Conservation (phyloP, 1,140 invertebrate genomes). For the Argopecten irradians region DNA sequence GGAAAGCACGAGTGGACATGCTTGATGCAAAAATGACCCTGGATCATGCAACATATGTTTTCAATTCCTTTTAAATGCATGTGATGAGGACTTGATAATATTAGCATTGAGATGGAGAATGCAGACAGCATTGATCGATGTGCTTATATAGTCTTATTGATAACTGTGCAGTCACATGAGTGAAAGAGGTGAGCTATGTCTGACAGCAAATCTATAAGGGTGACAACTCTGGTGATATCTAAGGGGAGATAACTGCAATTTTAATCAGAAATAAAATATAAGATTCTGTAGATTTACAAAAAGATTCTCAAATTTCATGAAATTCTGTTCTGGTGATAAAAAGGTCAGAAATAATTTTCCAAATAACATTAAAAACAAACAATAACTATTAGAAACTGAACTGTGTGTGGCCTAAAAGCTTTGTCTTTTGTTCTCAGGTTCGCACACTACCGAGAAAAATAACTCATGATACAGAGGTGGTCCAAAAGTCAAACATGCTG, state of each 20-base stretch:
- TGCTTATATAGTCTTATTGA: not conserved
- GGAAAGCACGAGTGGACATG: not conserved
- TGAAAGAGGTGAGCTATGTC: not conserved
- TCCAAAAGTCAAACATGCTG: not conserved
- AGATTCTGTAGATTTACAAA: not conserved
- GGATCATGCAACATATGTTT: not conserved
- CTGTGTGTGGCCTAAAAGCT: not conserved
- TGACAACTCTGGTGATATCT: not conserved
- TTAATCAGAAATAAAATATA: not conserved
- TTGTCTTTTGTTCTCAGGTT: constrained; percentile 16
- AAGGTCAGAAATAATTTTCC: not conserved
- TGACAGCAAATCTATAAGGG: not conserved
- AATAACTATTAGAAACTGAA: not conserved
- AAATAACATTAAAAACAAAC: not conserved
- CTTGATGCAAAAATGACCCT: not conserved
- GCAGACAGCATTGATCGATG: not conserved
- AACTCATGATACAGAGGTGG: not conserved
- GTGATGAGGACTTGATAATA: not conserved
- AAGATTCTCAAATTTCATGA: not conserved
- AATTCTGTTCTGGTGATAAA: not conserved
- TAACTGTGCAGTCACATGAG: not conserved
- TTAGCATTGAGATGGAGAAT: not conserved
- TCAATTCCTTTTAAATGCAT: not conserved
- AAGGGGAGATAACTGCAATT: constrained; percentile 8
- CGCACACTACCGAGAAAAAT: not conserved